Base-by-base conservation (phyloP, 2,797 vertebrate genomes). In the Lacerta viridis region DNA sequence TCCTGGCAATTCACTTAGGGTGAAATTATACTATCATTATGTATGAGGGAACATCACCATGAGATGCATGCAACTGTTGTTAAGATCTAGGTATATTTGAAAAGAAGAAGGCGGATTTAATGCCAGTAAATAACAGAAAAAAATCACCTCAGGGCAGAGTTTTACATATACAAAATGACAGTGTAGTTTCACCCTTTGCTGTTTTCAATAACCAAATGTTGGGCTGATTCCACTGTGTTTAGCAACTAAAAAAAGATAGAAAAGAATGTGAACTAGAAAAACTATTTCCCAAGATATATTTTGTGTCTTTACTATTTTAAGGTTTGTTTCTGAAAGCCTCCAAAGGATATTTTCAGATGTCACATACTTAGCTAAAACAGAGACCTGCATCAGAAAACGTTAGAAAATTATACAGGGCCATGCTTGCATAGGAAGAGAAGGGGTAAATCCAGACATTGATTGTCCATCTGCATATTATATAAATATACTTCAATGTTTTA, bases 201-300 rank as follows among this genome's bases (percentile, higher is more conserved):
- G 17, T 72, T 80, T 5, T 77, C 36, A 85, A 66, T 39, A n/a
- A 39, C 61, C 77, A 86, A 46, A 71, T 27, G 46, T 86, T 80
- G 39, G 77, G 17, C 43, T 39, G 36, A 78, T 59, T 55, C 2
- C 18, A 81, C 3, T 43, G 71, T 81, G 23, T 33, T 69, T 55
- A 83, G 41, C 68, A 41, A 55, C 33, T 64, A 17, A 41, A 23
- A 39, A 9, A 29, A 29, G 46, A 69, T 36, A 27, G 81, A 27
- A 76, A 78, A 69, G n/a, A 17, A 1, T 77, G 41, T 75, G 69
- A 75, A 7, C 50, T 69, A 79, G 5, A 59, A 55, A 87, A 80
- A 55, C 50, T 55, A 55, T 55, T 55, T 55, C 50, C 50, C 50
- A 55, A 55, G 50, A 55, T 55, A 55, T 55, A 55, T 61, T 64